phyloP scores from a whole-genome alignment of 2,888 invertebrate species.

The Tenthredo notha region DNA sequence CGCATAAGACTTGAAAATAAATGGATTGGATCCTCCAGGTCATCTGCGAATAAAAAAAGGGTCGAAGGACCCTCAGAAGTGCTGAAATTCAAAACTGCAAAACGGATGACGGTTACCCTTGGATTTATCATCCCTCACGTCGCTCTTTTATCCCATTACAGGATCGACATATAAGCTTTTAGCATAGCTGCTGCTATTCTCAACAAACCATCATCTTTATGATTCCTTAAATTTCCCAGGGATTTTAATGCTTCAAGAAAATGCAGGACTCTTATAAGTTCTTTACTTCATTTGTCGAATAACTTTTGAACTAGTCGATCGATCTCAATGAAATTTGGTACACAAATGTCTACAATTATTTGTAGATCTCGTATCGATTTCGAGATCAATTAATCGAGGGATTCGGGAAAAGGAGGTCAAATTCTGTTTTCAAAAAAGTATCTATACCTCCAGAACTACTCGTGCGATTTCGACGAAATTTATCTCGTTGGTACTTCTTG shows the following conservation, averaged over 20 bases:
- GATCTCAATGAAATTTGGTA: not conserved
- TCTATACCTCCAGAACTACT: not conserved
- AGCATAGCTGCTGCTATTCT: not conserved
- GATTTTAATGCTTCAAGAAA: not conserved
- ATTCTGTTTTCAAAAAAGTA: not conserved
- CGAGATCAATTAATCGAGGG: not conserved
- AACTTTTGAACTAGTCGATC: not conserved
- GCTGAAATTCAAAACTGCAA: conserved; percentile 38
- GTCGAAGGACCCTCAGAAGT: not conserved
- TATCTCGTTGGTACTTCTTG: not conserved
- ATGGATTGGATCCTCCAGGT: conserved; percentile 41
- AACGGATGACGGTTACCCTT: not conserved
- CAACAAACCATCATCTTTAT: not conserved
- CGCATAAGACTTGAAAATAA: conserved; percentile 21
- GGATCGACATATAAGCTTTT: conserved; percentile 7
- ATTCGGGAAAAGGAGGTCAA: not conserved
- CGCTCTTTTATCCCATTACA: conserved; percentile 6
- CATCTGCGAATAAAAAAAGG: not conserved
- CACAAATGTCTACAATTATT: not conserved
- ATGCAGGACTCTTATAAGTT: not conserved
- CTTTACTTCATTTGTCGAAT: not conserved
- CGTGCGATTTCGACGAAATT: not conserved
- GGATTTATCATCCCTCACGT: not conserved
- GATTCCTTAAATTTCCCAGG: not conserved
- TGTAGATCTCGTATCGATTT: not conserved